Evolutionary conservation across 2,888 invertebrate species (phyloP).

Genomic region (Synergus itoensis): DNA sequence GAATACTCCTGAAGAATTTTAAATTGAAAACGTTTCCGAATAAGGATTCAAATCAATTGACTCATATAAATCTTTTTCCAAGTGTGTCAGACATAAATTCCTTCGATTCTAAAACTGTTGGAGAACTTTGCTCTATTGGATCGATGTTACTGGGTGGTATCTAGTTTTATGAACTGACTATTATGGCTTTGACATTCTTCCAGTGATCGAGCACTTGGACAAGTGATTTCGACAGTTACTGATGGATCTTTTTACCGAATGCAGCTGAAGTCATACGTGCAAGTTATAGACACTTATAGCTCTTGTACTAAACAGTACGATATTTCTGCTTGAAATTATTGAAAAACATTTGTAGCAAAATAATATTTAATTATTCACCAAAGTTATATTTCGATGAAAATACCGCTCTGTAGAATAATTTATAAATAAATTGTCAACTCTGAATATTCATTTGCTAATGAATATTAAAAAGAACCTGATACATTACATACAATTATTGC

Average conservation of each 20-base stretch:
- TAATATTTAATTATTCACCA: no score
- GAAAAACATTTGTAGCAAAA: neutral
- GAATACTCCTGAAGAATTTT: no score
- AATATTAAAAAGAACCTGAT: neutral
- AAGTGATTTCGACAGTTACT: slow-evolving; percentile 54
- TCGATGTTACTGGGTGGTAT: neutral
- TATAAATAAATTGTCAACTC: neutral
- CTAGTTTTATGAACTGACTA: slow-evolving; percentile 6
- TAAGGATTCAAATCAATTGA: neutral
- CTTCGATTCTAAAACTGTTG: neutral
- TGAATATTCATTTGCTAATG: neutral
- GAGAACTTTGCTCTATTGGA: neutral
- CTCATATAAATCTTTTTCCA: neutral
- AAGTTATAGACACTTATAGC: neutral
- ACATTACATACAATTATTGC: neutral
- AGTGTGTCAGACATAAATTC: neutral
- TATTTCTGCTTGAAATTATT: neutral
- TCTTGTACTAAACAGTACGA: neutral
- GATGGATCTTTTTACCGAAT: slow-evolving; percentile 47
- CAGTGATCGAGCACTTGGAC: slow-evolving; percentile 50
- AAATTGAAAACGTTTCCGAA: no score
- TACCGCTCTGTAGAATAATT: no score
- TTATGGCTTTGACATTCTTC: slow-evolving; percentile 49
- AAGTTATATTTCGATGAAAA: no score
- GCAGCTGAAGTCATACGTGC: neutral